Base-by-base conservation (phyloP, 2,888 invertebrate genomes). In the Notodonta dromedarius region DNA sequence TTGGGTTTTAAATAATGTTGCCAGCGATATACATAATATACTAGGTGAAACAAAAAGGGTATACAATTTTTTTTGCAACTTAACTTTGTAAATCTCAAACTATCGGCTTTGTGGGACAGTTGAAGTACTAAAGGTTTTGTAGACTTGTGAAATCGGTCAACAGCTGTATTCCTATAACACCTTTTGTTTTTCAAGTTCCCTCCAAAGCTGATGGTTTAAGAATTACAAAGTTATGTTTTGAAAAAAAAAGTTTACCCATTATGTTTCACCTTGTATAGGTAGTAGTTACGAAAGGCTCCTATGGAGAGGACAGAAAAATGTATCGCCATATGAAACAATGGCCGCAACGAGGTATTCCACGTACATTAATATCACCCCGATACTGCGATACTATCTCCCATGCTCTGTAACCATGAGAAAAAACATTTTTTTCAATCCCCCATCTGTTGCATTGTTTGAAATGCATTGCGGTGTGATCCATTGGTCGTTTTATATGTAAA, bases 381-480 rank as follows among this genome's bases (percentile, higher is more conserved):
- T 72, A 73, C 67, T 65, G 62, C 42, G 78, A 82, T 78, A 14
- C 44, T 77, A 81, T 82, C 80, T 78, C 77, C 66, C 78, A 80
- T 69, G 65, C 65, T 65, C 58, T 81, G 79, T 81, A 72, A 56
- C 61, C 63, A 59, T 70, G 71, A 52, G 70, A 70, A 70, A 60
- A 67, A 56, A 69, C 73, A 66, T 61, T 46, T 57, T 60, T 57
- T 60, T 16, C 56, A 4, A 53, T 50, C 46, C 7, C 32, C 46
- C 40, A 14, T 42, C 32, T 58, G 53, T 54, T 58, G 55, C 67
- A 64, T 60, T 60, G 58, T 62, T 52, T 51, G 4, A 14, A 14
- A 56, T 16, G 24, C 24, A 24, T 24, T 44, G n/a, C 24, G 9
- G 24, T 44, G 56, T 24, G 13, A 56, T 56, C 55, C 3, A 55